Conservation (phyloP, 1,140 invertebrate genomes). For the Drosophila malerkotliana region DNA sequence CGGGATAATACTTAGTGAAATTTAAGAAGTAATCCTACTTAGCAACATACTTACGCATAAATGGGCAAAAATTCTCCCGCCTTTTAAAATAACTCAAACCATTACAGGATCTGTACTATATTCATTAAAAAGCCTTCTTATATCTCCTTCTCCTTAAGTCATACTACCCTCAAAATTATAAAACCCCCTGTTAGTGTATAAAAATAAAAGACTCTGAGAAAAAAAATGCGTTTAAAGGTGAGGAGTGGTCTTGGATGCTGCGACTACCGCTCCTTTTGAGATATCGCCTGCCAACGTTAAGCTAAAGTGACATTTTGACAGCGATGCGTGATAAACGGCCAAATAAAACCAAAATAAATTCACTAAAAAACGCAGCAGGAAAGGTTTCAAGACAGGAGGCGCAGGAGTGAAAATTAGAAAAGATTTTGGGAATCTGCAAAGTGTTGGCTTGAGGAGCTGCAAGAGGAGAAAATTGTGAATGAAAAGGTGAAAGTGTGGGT, state of each 20-base stretch:
- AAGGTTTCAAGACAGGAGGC: not conserved
- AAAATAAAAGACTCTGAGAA: not conserved
- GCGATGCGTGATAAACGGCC: conserved; percentile 82
- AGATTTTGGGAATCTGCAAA: not conserved
- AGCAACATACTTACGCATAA: too few relatives aligned
- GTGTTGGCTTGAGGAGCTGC: too few relatives aligned
- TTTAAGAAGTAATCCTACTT: too few relatives aligned
- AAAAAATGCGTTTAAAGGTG: conserved; percentile 2
- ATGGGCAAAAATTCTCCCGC: too few relatives aligned
- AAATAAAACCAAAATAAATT: conserved; percentile 36
- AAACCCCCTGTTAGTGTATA: not conserved
- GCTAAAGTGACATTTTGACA: conserved; percentile 82
- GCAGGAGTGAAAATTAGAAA: not conserved
- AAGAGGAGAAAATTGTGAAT: not conserved
- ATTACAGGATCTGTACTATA: too few relatives aligned
- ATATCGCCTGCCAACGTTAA: conserved; percentile 74
- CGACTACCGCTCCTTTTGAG: conserved; percentile 38
- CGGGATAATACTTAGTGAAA: too few relatives aligned
- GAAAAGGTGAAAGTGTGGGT: not conserved
- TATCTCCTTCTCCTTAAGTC: too few relatives aligned
- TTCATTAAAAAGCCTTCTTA: too few relatives aligned
- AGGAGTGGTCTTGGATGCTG: conserved; percentile 23
- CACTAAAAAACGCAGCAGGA: not conserved
- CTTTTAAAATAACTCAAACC: too few relatives aligned
- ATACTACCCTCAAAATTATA: too few relatives aligned